Percentiles rank a stretch among this genome's conserved stretches.
phyloP scores from a whole-genome alignment of 2,113 vertebrate genomes.

The Bubo blakistoni region DNA sequence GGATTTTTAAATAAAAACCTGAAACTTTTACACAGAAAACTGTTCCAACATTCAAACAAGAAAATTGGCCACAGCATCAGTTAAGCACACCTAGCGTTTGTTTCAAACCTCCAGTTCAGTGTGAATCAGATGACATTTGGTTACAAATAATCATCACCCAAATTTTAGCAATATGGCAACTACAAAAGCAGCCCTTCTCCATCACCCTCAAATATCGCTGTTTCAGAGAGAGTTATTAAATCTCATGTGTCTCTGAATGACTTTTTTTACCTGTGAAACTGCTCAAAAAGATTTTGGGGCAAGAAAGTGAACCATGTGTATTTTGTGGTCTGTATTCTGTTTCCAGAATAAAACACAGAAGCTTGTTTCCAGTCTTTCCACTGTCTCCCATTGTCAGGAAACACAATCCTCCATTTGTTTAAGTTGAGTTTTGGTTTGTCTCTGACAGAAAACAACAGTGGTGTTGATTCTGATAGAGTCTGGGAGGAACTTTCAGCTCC shows the following conservation, averaged over 20 bases:
- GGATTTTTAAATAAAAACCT: background rate
- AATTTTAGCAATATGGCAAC: background rate
- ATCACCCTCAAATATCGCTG: no score
- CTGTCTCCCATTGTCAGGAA: conserved; percentile 59
- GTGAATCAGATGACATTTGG: background rate
- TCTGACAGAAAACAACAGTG: conserved; percentile 43
- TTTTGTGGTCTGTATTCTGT: conserved; percentile 69
- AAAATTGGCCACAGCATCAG: background rate
- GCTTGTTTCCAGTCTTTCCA: conserved; percentile 18
- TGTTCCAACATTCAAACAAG: background rate
- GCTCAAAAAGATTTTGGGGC: conserved; percentile 72
- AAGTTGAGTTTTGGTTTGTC: background rate
- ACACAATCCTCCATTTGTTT: conserved; percentile 51
- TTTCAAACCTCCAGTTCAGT: background rate
- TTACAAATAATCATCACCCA: background rate
- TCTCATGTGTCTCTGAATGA: background rate
- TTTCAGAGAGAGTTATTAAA: background rate
- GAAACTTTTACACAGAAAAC: background rate
- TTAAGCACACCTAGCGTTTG: background rate
- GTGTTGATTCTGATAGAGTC: conserved; percentile 43
- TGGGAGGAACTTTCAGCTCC: background rate
- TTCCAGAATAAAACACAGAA: conserved; percentile 49
- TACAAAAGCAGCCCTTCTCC: background rate
- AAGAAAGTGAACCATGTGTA: conserved; percentile 76
- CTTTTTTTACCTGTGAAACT: conserved; percentile 73